phyloP scores from a whole-genome alignment of 2,888 invertebrate genomes.

The Crossocerus cetratus region DNA sequence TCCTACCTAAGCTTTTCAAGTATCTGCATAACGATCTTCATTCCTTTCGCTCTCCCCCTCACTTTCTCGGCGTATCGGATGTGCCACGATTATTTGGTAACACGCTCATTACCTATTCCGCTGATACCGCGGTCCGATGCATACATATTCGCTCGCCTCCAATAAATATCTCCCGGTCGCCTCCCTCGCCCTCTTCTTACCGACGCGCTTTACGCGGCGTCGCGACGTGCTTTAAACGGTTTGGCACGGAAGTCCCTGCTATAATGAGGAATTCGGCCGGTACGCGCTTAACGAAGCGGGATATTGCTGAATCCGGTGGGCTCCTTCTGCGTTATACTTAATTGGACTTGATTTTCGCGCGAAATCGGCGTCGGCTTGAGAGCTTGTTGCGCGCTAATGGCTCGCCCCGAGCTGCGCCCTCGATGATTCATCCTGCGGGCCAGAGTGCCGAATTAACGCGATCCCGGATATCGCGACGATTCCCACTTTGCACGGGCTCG shows the following conservation, averaged over 20 bases:
- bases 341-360: slow-evolving; percentile 36
- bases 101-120: slow-evolving; percentile 36
- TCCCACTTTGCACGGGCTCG: no score
- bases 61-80: neutral
- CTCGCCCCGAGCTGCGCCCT: slow-evolving; percentile 8
- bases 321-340: slow-evolving; percentile 36
- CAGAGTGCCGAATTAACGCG: neutral
- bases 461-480: neutral
- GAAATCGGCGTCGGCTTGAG: slow-evolving; percentile 22
- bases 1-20: neutral
- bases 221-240: no score
- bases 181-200: no score
- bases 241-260: slow-evolving; percentile 8
- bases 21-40: slow-evolving; percentile 12
- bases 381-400: slow-evolving; percentile 28
- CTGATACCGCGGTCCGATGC: slow-evolving; percentile 6
- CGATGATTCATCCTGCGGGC: neutral
- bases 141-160: neutral
- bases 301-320: slow-evolving; percentile 11
- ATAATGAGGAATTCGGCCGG: slow-evolving; percentile 24
- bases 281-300: slow-evolving; percentile 33
- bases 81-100: slow-evolving; percentile 10
- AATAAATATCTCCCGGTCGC: slow-evolving; percentile 33
- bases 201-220: no score
- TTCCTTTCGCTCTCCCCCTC: slow-evolving; percentile 14